Conservation (phyloP, 2,888 invertebrate species). For the Theretra japonica region DNA sequence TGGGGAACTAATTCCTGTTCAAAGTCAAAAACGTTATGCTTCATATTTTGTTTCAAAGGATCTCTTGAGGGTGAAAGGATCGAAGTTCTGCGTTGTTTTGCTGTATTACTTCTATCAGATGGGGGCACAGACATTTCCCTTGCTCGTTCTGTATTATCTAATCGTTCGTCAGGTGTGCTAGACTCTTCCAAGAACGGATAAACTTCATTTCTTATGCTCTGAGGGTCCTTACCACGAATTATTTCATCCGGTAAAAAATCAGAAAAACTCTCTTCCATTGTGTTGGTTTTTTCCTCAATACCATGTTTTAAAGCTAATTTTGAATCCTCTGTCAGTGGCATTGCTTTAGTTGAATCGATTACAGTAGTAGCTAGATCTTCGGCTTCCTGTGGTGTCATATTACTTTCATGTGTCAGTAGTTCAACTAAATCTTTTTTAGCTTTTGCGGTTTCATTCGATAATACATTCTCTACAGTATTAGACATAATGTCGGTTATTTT, state of each 20-base stretch:
- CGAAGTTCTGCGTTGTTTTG: not conserved
- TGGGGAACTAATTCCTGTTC: conserved; percentile 36
- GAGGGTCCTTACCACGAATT: conserved; percentile 35
- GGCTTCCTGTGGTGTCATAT: conserved; percentile 37
- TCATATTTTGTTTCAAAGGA: conserved; percentile 36
- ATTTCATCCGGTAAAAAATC: conserved; percentile 41
- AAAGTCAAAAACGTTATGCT: conserved; percentile 41
- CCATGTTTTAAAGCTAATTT: conserved; percentile 1
- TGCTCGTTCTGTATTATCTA: conserved; percentile 35
- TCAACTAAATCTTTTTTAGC: conserved; percentile 36
- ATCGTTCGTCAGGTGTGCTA: conserved; percentile 38
- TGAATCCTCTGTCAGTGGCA: conserved; percentile 16
- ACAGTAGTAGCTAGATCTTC: conserved; percentile 36
- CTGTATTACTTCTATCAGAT: conserved; percentile 7
- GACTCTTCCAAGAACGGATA: conserved; percentile 37
- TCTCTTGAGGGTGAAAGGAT: conserved; percentile 8
- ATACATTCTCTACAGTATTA: conserved; percentile 35
- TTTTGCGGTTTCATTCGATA: conserved; percentile 29
- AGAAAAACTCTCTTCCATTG: conserved; percentile 37
- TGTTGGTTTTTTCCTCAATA: conserved; percentile 7
- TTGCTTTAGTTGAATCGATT: conserved; percentile 32
- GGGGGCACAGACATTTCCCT: conserved; percentile 35
- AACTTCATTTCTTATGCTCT: conserved; percentile 35
- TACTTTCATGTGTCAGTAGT: conserved; percentile 38
- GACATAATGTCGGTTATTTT: conserved; percentile 39